phyloP scores from a whole-genome alignment of 2,888 invertebrate genomes.

The Cactoblastis cactorum region DNA sequence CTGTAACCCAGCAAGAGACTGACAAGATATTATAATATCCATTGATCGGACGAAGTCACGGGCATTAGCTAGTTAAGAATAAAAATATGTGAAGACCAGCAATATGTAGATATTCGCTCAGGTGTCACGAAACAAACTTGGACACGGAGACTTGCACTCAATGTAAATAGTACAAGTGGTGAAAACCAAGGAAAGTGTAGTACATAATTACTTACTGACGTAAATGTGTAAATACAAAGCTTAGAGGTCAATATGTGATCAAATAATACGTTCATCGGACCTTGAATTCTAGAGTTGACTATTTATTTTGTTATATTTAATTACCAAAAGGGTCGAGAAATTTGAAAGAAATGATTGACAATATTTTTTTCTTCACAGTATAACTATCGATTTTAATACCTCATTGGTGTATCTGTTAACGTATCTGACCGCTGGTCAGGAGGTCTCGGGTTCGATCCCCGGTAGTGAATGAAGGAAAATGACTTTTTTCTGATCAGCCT shows the following conservation, averaged over 20 bases:
- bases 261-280: background rate
- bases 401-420: too few relatives aligned
- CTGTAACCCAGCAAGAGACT: too few relatives aligned
- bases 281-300: background rate
- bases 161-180: constrained; percentile 8
- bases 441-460: too few relatives aligned
- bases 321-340: too few relatives aligned
- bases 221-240: background rate
- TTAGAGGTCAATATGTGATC: background rate
- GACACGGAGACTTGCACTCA: constrained; percentile 17
- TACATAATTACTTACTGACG: constrained; percentile 4
- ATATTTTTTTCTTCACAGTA: too few relatives aligned
- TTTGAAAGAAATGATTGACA: too few relatives aligned
- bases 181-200: constrained; percentile 17
- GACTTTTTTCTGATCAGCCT: too few relatives aligned
- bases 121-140: constrained; percentile 30
- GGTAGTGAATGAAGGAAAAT: too few relatives aligned
- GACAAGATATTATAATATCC: too few relatives aligned
- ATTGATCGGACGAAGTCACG: too few relatives aligned
- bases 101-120: constrained; percentile 23
- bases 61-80: background rate
- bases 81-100: constrained; percentile 2
- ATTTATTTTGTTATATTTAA: background rate
- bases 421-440: too few relatives aligned
- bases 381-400: too few relatives aligned